A percentile compares a stretch with the other conserved stretches of the same genome.
phyloP scores from a whole-genome alignment of 2,888 invertebrate genomes.

The Argynnis bischoffii region DNA sequence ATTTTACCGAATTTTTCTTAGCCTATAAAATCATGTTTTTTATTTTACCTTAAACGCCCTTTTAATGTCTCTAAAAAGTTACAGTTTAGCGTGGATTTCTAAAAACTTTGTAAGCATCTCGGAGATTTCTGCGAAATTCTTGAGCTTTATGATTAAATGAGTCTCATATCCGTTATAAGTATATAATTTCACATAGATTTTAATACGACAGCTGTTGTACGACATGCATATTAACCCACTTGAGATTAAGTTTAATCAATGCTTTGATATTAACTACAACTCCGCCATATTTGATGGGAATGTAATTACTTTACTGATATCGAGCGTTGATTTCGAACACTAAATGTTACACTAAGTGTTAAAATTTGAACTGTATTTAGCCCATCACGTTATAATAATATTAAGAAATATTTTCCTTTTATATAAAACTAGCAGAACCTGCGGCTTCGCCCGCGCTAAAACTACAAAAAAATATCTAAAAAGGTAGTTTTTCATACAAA shows the following conservation, averaged over 20 bases:
- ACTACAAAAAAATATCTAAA: no score
- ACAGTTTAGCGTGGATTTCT: no score
- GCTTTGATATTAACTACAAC: conserved; percentile 52
- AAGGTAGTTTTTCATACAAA: no score
- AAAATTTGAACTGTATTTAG: conserved; percentile 48
- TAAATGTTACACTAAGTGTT: no score
- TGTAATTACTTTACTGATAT: conserved; percentile 59
- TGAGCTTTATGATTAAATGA: not conserved
- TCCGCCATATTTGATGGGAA: conserved; percentile 51
- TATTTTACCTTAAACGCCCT: no score
- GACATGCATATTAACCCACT: conserved; percentile 29
- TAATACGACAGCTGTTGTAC: conserved; percentile 7
- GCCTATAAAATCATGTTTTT: no score
- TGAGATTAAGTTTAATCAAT: conserved; percentile 53
- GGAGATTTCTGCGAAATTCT: not conserved
- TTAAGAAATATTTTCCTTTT: not conserved
- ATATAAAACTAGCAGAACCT: no score
- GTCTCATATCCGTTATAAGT: no score
- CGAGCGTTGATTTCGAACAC: conserved; percentile 51
- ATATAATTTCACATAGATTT: not conserved
- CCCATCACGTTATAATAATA: conserved; percentile 11
- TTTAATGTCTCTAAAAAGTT: no score
- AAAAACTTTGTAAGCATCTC: not conserved
- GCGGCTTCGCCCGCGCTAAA: no score
- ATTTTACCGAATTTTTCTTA: no score